phyloP scores from a whole-genome alignment of 2,888 invertebrate species.

The Sipunculus nudus region DNA sequence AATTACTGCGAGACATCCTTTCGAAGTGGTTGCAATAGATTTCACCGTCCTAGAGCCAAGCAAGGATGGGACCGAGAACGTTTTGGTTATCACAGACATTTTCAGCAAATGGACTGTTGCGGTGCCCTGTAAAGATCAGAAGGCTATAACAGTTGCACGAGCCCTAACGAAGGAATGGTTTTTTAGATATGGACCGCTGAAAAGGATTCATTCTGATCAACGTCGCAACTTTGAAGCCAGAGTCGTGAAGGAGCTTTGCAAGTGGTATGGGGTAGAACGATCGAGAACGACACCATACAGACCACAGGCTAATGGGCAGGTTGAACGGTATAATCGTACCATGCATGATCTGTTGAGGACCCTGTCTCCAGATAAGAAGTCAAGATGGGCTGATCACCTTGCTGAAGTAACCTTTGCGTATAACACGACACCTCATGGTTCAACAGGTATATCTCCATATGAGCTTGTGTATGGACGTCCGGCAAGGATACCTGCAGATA shows the following conservation, averaged over 20 bases:
- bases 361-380: constrained; percentile 28
- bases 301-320: constrained; percentile 20
- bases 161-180: constrained; percentile 24
- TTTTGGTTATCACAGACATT: no score
- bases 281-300: constrained; percentile 23
- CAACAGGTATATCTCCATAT: no score
- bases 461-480: no score
- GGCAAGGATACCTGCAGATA: no score
- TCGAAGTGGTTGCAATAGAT: no score
- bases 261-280: constrained; percentile 26
- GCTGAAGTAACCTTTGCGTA: no score
- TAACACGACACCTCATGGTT: no score
- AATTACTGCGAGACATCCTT: no score
- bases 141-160: constrained; percentile 18
- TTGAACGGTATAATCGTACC: constrained; percentile 28
- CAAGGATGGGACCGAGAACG: no score
- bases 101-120: constrained; percentile 32
- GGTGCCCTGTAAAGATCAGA: constrained; percentile 21
- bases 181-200: constrained; percentile 18
- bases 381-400: constrained; percentile 29
- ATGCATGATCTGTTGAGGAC: constrained; percentile 31
- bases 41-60: no score
- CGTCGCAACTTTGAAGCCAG: constrained; percentile 15
- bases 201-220: constrained; percentile 21
- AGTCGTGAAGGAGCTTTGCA: constrained; percentile 22